These are phyloP conservation scores for Ibidorhyncha struthersii DNA, from an alignment of 2,113 vertebrate genomes.

Conservation along the genomic window DNA sequence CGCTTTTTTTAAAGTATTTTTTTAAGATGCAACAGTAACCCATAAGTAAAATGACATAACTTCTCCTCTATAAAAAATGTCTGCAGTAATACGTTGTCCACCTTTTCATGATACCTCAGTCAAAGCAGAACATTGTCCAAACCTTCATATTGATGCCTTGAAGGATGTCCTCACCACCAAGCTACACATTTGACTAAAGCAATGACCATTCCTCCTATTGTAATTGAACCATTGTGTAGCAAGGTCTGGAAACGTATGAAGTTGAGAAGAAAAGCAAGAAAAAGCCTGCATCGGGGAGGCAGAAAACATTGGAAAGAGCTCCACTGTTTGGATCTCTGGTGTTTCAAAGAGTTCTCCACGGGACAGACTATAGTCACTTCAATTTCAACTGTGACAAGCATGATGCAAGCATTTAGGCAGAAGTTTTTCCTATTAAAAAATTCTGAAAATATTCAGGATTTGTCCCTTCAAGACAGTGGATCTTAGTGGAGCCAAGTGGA, in stretches of 20 bases:
- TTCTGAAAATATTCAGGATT: neutral
- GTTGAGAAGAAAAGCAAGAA: neutral
- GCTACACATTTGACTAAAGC: neutral
- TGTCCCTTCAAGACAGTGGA: neutral
- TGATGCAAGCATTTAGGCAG: neutral
- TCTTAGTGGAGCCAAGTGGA: neutral
- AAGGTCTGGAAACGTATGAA: neutral
- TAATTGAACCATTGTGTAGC: neutral
- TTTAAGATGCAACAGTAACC: neutral
- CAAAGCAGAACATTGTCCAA: neutral
- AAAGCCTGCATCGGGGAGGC: neutral
- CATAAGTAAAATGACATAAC: neutral
- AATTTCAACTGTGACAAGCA: neutral
- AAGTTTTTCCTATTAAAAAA: neutral
- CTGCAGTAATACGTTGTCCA: neutral
- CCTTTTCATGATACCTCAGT: neutral
- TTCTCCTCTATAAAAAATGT: neutral
- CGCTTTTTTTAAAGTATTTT: neutral
- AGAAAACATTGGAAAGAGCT: neutral
- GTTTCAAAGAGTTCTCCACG: neutral
- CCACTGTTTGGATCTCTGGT: neutral
- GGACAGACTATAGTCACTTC: too few relatives aligned
- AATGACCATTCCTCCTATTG: neutral
- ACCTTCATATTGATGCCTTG: neutral
- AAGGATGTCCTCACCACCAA: neutral